phyloP scores from a whole-genome alignment of 1,140 invertebrate species.

The Listronotus oregonensis region DNA sequence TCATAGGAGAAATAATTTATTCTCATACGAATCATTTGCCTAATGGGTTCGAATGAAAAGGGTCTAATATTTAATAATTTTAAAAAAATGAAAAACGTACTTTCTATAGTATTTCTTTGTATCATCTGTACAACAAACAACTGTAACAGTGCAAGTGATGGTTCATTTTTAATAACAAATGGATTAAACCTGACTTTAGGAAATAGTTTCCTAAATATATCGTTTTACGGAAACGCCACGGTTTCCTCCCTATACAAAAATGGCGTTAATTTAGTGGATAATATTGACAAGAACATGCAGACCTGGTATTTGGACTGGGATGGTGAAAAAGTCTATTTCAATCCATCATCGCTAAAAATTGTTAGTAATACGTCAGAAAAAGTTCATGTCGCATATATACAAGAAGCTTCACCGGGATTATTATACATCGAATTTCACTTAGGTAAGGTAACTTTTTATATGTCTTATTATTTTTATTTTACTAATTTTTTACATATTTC shows the following conservation, averaged over 20 bases:
- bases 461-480: no score
- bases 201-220: conserved; percentile 11
- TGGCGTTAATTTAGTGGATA: conserved; percentile 3
- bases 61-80: no score
- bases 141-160: neutral
- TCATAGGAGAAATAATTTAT: no score
- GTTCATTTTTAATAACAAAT: conserved; percentile 5
- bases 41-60: no score
- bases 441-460: conserved; percentile 1
- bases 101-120: no score
- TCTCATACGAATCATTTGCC: no score
- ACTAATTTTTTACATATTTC: no score
- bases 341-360: neutral
- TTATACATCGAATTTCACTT: conserved; percentile 21
- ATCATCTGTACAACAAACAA: neutral
- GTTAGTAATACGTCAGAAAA: conserved; percentile 8
- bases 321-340: conserved; percentile 20
- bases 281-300: conserved; percentile 5
- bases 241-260: conserved; percentile 3
- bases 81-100: no score
- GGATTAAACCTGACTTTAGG: conserved; percentile 7
- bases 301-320: conserved; percentile 24
- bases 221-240: conserved; percentile 13
- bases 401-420: conserved; percentile 1
- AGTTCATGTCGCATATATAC: conserved; percentile 10